Base-by-base conservation (phyloP, 1,140 invertebrate species). In the Zaprionus gabonicus region DNA sequence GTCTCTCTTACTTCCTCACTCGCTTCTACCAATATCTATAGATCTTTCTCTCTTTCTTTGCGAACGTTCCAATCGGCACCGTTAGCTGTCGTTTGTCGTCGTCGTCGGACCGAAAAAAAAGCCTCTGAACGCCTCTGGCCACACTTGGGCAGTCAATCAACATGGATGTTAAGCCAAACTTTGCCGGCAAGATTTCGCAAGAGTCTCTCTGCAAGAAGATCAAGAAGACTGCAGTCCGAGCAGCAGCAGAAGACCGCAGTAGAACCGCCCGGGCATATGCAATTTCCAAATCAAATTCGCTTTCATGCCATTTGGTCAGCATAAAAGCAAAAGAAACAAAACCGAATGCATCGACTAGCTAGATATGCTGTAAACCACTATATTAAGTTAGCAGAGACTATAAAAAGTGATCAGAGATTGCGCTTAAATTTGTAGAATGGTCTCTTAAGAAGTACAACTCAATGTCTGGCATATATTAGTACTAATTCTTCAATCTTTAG, bases 201-300 rank as follows among this genome's bases (percentile, higher is more conserved):
- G 5, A 56, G 17, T 15, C 38, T 15, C 38, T 23, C 34, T 28
- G 51, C 6, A 56, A 23, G 36, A 20, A 17, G 31, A 34, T 34
- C 31, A 34, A 34, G 31, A 27, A 69, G 66, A 69, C 36, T 34
- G 28, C 46, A 15, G 9, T 34, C 31, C 9, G 7, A 34, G 31
- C 31, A 34, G 31, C 31, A 34, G 31, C 9, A 34, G 31, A 34
- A 34, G 31, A 34, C 31, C 6, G 7, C 6, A n/a, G n/a, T 17
- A 44, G 25, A 17, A 15, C 15, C 13, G 36, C 41, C n/a, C 31
- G 56, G 65, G 49, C 71, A 74, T 64, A 79, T 84, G 83, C 85
- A 88, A 88, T 88, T 87, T 88, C 41, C 60, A 73, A 73, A 80
- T 77, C 70, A 80, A 80, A 77, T 88, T 88, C 84, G 84, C 85